phyloP scores from a whole-genome alignment of 1,140 invertebrate genomes.

The Cheumatopsyche charites region DNA sequence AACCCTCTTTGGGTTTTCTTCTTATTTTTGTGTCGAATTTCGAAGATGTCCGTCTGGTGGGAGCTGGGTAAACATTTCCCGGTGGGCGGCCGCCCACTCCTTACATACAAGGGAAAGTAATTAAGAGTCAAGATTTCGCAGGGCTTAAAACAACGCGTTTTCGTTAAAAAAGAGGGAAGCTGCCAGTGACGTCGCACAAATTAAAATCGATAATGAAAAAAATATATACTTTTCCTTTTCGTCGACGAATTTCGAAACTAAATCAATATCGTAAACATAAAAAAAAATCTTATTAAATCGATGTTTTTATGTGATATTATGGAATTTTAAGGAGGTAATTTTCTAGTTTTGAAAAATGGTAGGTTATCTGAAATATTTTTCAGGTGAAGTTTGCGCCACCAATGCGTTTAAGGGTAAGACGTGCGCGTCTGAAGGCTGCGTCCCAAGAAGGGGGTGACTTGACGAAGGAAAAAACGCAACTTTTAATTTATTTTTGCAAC shows the following conservation, averaged over 20 bases:
- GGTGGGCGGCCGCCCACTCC: constrained; percentile 30
- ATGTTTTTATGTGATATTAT: too few species aligned
- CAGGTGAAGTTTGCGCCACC: not conserved
- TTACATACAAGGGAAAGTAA: constrained; percentile 42
- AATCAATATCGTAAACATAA: too few species aligned
- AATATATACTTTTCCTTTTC: too few species aligned
- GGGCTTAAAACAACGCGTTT: constrained; percentile 42
- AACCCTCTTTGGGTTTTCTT: too few species aligned
- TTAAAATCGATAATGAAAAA: not conserved
- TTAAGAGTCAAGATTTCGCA: constrained; percentile 44
- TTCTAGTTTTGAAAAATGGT: too few species aligned
- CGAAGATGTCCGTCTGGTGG: constrained; percentile 33
- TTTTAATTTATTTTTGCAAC: constrained; percentile 46
- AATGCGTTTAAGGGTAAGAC: constrained; percentile 10
- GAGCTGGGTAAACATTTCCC: constrained; percentile 38
- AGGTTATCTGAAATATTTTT: too few species aligned
- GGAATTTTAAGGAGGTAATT: too few species aligned
- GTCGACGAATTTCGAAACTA: too few species aligned
- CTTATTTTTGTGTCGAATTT: constrained; percentile 30
- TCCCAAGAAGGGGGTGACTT: constrained; percentile 41
- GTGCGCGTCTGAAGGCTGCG: constrained; percentile 35
- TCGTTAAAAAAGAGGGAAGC: constrained; percentile 17
- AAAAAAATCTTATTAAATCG: too few species aligned
- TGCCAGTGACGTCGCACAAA: constrained; percentile 17
- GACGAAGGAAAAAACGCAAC: constrained; percentile 44